These are phyloP conservation scores for Xyliphius kryptos DNA, from an alignment of 2,113 vertebrate species.

Conservation along the genomic window DNA sequence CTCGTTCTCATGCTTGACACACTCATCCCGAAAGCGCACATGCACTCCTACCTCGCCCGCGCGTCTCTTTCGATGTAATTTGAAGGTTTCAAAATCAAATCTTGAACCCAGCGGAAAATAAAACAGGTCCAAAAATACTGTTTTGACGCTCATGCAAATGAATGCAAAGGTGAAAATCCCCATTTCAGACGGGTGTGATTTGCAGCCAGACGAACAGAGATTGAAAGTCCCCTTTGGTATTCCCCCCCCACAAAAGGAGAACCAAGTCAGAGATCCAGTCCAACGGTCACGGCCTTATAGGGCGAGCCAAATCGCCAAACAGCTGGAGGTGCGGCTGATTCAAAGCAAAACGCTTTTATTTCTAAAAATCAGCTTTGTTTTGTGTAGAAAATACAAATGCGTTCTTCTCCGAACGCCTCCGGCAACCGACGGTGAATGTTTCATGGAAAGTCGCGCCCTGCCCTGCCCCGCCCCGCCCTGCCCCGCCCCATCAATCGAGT, in stretches of 20 bases:
- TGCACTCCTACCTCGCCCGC: conserved; percentile 18
- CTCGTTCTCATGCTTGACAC: background rate
- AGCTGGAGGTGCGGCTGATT: background rate
- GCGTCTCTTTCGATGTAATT: conserved; percentile 27
- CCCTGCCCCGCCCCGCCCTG: no score
- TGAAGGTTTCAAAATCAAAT: conserved; percentile 32
- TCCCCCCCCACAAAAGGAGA: conserved; percentile 43
- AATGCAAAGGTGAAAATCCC: conserved; percentile 45
- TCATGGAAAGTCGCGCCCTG: conserved; percentile 3
- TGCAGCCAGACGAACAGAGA: conserved; percentile 23
- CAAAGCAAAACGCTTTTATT: conserved; percentile 19
- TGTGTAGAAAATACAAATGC: conserved; percentile 4
- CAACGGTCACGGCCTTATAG: conserved; percentile 25
- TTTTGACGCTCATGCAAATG: conserved; percentile 47
- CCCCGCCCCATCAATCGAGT: background rate
- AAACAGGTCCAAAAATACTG: conserved; percentile 37
- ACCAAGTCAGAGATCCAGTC: conserved; percentile 41
- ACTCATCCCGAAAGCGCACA: conserved; percentile 35
- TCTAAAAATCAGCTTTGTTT: background rate
- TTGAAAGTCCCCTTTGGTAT: conserved; percentile 45
- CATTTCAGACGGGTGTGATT: conserved; percentile 32
- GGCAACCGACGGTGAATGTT: conserved; percentile 4
- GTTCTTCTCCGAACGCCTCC: background rate
- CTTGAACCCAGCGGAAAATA: conserved; percentile 34
- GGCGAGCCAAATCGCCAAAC: conserved; percentile 11